Evolutionary conservation across 2,113 vertebrate species (phyloP).

Genomic region (Perca schrenkii): DNA sequence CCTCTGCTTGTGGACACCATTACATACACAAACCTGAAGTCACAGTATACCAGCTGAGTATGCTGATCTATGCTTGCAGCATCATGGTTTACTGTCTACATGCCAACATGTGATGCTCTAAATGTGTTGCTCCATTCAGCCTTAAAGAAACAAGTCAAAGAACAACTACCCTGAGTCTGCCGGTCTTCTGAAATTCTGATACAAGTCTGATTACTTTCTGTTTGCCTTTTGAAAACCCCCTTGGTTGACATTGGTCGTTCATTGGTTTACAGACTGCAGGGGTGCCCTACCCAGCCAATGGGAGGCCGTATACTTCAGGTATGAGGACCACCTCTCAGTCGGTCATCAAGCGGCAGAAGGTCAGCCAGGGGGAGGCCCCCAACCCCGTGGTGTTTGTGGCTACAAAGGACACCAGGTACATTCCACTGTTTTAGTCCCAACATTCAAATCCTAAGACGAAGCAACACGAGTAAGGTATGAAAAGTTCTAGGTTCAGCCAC

Average conservation of each 20-base stretch:
- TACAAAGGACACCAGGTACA: slow-evolving; percentile 94
- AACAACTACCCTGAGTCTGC: not conserved
- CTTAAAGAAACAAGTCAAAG: not conserved
- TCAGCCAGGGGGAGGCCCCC: slow-evolving; percentile 93
- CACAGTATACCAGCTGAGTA: too few species aligned
- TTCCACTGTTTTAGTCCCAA: not conserved
- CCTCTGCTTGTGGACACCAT: not conserved
- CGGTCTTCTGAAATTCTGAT: too few species aligned
- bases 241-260: not conserved
- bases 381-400: slow-evolving; percentile 96
- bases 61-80: not conserved
- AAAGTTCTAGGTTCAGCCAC: not conserved
- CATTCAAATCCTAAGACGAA: not conserved
- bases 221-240: not conserved
- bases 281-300: slow-evolving; percentile 90
- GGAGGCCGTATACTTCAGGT: slow-evolving; percentile 90
- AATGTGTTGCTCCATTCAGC: not conserved
- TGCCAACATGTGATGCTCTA: too few species aligned
- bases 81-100: not conserved
- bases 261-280: slow-evolving; percentile 75
- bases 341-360: slow-evolving; percentile 92
- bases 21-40: not conserved
- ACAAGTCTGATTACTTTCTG: not conserved
- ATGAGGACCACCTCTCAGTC: slow-evolving; percentile 91
- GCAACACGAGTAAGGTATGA: not conserved